phyloP scores from a whole-genome alignment of 2,888 invertebrate species.

The Ferdinandea cuprea region DNA sequence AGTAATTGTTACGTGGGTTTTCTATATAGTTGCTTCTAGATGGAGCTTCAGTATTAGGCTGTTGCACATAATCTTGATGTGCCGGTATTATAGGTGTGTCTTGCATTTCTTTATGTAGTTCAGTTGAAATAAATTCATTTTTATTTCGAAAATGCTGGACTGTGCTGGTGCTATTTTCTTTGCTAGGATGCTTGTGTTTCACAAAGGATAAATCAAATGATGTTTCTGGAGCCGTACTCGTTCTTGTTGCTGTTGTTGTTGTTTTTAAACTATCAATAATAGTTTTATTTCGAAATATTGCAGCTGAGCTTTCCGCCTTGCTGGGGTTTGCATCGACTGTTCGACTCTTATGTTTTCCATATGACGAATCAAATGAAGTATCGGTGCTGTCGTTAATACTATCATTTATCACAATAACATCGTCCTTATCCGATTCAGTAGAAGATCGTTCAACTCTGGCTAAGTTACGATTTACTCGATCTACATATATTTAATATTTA shows the following conservation, averaged over 20 bases:
- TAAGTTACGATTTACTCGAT: slow-evolving; percentile 8
- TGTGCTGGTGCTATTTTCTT: neutral
- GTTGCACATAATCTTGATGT: slow-evolving; percentile 19
- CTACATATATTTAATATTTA: no score
- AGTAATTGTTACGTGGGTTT: slow-evolving; percentile 30
- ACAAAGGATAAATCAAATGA: slow-evolving; percentile 22
- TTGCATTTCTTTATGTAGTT: slow-evolving; percentile 32
- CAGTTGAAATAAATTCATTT: slow-evolving; percentile 12
- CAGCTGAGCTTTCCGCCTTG: slow-evolving; percentile 11
- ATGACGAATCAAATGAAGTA: slow-evolving; percentile 16
- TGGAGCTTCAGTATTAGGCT: slow-evolving; percentile 6
- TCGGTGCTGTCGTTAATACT: slow-evolving; percentile 56
- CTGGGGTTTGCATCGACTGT: slow-evolving; percentile 1
- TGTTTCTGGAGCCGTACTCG: neutral
- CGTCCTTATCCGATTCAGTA: slow-evolving; percentile 54
- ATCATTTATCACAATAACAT: slow-evolving; percentile 68
- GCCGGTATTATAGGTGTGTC: neutral
- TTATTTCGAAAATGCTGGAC: slow-evolving; percentile 31
- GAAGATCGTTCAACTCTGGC: slow-evolving; percentile 10
- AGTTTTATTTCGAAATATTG: neutral
- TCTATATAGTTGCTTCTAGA: slow-evolving; percentile 33
- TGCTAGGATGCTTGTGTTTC: slow-evolving; percentile 31
- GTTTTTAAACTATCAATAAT: neutral
- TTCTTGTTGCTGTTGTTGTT: neutral
- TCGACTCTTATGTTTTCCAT: slow-evolving; percentile 34